phyloP scores from a whole-genome alignment of 2,888 invertebrate species.

The Physocephala rufipes region DNA sequence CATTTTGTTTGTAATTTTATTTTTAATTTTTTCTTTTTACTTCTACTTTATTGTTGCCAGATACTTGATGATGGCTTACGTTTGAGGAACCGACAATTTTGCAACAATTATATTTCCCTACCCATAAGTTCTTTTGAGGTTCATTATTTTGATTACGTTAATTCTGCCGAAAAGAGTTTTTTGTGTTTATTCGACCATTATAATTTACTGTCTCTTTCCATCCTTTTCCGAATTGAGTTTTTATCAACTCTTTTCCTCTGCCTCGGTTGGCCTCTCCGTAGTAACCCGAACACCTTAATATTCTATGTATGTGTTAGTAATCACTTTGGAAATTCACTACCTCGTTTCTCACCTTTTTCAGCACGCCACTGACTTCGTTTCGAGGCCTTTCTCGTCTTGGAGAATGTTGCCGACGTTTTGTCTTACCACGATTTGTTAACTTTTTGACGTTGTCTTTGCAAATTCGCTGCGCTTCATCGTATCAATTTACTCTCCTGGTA shows the following conservation, averaged over 20 bases:
- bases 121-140: slow-evolving; percentile 23
- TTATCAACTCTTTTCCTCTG: not conserved
- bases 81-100: no score
- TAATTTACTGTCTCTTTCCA: not conserved
- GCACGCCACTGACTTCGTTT: not conserved
- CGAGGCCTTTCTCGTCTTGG: no score
- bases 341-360: not conserved
- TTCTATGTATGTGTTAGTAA: slow-evolving; percentile 15
- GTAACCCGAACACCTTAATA: not conserved
- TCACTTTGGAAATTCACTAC: slow-evolving; percentile 27
- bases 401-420: slow-evolving; percentile 1
- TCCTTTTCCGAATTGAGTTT: slow-evolving; percentile 19
- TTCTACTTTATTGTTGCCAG: not conserved
- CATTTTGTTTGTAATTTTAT: not conserved
- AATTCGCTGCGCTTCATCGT: slow-evolving; percentile 41
- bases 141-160: not conserved
- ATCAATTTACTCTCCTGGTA: slow-evolving; percentile 12
- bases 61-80: not conserved
- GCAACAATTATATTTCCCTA: slow-evolving; percentile 32
- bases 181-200: not conserved
- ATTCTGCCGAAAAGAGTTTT: slow-evolving; percentile 4
- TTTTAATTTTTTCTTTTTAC: not conserved
- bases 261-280: not conserved
- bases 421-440: slow-evolving; percentile 40
- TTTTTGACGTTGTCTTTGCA: slow-evolving; percentile 42